Base-by-base conservation (phyloP, 1,140 invertebrate genomes). In the Euborellia annulipes region DNA sequence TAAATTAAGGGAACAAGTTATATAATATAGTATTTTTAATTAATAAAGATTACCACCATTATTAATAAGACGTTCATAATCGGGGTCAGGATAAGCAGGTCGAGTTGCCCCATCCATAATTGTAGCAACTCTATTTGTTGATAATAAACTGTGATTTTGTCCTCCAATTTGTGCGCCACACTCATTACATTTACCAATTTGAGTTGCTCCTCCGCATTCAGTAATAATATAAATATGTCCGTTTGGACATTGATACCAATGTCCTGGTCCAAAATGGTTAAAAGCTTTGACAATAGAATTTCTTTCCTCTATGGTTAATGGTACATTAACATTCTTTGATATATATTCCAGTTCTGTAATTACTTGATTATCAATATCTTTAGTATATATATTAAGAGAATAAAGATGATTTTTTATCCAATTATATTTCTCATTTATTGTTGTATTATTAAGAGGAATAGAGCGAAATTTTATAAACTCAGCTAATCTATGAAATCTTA, bases 171-270 rank as follows among this genome's bases (percentile, higher is more conserved):
- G 2, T 1, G 51, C 69, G 1, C 65, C 64, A 58, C 82, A 85
- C 40, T 78, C 75, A 3, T 57, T 55, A 57, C 82, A 85, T 38
- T 45, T 64, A 0, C 59, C 42, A 38, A 57, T 51, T 56, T 71
- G 21, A 64, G 69, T 80, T 0, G 81, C 79, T 3, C 77, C 76
- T 17, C 81, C 82, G 58, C 82, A 85, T 14, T 83, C 75, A 2
- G 62, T 69, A 50, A 85, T 82, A 19, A 61, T 68, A 57, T 85
- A 85, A 40, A 70, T 58, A 56, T 85, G 81, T 3, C 79, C 79
- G 58, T 82, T 82, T 1, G 70, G 75, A 62, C 82, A 85, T 55
- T 76, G 78, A 53, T 62, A 84, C 81, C 81, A 85, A 57, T 78
- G 75, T 0, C 81, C 81, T 48, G 67, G 60, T 16, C 50, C 57